phyloP scores from a whole-genome alignment of 2,888 invertebrate genomes.

The Catocala fraxini region DNA sequence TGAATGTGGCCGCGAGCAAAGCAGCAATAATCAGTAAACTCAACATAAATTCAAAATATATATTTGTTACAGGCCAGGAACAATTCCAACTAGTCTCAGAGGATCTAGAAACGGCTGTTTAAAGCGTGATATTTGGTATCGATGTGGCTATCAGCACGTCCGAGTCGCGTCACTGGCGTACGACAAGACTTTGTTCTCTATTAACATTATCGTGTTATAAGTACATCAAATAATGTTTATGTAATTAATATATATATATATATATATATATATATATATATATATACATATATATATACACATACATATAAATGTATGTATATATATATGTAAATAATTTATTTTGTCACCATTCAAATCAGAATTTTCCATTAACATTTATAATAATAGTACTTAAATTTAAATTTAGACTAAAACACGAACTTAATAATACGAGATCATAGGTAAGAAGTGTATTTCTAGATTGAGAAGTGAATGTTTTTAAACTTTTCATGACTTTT shows the following conservation, averaged over 20 bases:
- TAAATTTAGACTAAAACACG: constrained; percentile 38
- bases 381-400: constrained; percentile 28
- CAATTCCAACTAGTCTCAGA: constrained; percentile 86
- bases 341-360: background rate
- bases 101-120: constrained; percentile 84
- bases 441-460: constrained; percentile 16
- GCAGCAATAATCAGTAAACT: too few species aligned
- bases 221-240: too few species aligned
- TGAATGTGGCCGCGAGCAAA: too few species aligned
- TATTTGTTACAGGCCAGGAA: constrained; percentile 81
- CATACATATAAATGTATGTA: too few species aligned
- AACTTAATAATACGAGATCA: too few species aligned
- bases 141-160: background rate
- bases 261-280: too few species aligned
- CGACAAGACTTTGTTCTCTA: constrained; percentile 51
- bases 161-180: background rate
- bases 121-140: constrained; percentile 32
- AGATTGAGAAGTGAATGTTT: constrained; percentile 37
- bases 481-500: constrained; percentile 33
- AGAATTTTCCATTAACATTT: constrained; percentile 47
- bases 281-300: too few species aligned
- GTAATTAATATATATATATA: too few species aligned
- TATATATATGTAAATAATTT: too few species aligned
- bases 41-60: background rate
- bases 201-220: constrained; percentile 75